These are phyloP conservation scores for Chrosomus eos DNA, from an alignment of 2,797 vertebrate species.

Conservation along the genomic window DNA sequence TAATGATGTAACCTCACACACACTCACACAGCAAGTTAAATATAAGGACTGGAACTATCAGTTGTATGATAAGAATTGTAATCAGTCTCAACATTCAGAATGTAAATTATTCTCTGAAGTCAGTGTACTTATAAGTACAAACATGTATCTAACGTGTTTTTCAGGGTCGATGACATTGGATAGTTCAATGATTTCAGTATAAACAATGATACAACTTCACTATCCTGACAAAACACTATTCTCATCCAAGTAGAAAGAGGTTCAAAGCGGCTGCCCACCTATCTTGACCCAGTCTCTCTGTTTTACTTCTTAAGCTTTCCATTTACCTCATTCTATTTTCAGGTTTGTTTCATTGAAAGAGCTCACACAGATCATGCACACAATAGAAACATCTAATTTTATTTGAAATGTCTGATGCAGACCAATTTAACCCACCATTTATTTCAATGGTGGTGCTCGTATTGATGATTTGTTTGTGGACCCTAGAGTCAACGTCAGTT, in stretches of 20 bases:
- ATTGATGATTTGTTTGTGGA: constrained; percentile 29
- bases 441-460: not conserved
- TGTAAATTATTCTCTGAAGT: not conserved
- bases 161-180: not conserved
- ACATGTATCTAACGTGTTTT: not conserved
- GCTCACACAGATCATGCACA: constrained; percentile 4
- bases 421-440: constrained; percentile 4
- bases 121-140: not conserved
- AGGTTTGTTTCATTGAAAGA: not conserved
- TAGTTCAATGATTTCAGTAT: not conserved
- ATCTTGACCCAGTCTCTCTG: constrained; percentile 1
- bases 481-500: not conserved
- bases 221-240: constrained; percentile 8
- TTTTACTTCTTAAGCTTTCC: not conserved
- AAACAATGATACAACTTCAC: not conserved
- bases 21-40: not conserved
- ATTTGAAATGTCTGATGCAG: not conserved
- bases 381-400: not conserved
- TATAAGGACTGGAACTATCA: not conserved
- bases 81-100: not conserved
- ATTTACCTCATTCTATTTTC: constrained; percentile 6
- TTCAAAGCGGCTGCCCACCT: not conserved
- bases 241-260: not conserved
- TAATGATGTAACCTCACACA: too few relatives aligned
- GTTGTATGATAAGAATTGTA: not conserved